Percentiles rank a stretch among this genome's conserved stretches.
Conservation (phyloP, 2,888 invertebrate genomes). For the Operophtera brumata region DNA sequence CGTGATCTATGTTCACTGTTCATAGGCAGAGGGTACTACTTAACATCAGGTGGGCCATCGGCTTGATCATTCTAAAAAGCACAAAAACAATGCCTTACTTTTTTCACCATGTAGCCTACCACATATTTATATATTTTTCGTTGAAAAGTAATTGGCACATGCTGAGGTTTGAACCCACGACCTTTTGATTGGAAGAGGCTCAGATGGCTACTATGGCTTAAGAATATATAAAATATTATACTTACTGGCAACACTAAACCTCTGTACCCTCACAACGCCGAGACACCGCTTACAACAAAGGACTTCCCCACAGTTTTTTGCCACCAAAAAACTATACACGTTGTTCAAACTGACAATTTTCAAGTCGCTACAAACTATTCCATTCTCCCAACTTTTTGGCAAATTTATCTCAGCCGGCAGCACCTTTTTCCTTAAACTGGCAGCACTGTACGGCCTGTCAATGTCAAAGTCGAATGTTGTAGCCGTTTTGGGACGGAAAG, state of each 20-base stretch:
- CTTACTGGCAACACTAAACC: constrained; percentile 60
- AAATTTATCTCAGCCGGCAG: constrained; percentile 45
- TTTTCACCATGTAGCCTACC: not conserved
- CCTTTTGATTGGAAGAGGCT: no score
- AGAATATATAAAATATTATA: constrained; percentile 12
- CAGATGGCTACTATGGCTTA: no score
- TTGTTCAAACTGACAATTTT: constrained; percentile 54
- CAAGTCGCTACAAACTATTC: constrained; percentile 59
- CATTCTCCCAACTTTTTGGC: constrained; percentile 53
- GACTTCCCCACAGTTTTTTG: constrained; percentile 66
- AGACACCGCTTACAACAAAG: constrained; percentile 53
- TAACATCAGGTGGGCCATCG: no score
- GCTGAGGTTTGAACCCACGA: no score
- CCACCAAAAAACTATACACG: constrained; percentile 58
- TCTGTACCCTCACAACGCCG: constrained; percentile 52
- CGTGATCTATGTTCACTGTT: no score
- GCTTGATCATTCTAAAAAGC: no score
- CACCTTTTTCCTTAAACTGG: constrained; percentile 45
- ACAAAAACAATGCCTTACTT: not conserved
- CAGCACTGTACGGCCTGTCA: constrained; percentile 58
- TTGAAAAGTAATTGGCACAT: no score
- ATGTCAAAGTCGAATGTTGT: constrained; percentile 43
- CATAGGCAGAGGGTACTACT: no score
- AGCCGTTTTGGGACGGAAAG: constrained; percentile 52
- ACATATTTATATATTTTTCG: no score